phyloP scores from a whole-genome alignment of 2,888 invertebrate genomes.

The Plagodis pulveraria region DNA sequence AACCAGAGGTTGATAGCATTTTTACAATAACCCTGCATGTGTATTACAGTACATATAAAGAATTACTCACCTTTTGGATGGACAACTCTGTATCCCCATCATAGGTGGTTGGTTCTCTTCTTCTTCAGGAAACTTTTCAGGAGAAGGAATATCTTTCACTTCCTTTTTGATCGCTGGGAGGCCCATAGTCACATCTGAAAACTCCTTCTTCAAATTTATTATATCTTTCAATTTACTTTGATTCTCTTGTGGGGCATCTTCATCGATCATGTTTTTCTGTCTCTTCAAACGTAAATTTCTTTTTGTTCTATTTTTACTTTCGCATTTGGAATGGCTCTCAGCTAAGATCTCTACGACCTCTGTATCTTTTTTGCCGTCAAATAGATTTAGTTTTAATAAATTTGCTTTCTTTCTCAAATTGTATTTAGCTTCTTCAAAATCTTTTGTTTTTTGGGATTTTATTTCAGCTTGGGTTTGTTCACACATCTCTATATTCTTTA shows the following conservation, averaged over 20 bases:
- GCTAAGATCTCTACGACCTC: constrained; percentile 42
- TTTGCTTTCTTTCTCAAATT: constrained; percentile 58
- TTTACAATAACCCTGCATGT: too few relatives aligned
- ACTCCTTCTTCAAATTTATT: constrained; percentile 68
- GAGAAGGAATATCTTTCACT: constrained; percentile 66
- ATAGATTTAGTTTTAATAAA: constrained; percentile 2
- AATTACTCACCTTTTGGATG: constrained; percentile 64
- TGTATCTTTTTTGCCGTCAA: constrained; percentile 26
- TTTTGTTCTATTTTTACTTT: constrained; percentile 46
- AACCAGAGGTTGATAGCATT: too few relatives aligned
- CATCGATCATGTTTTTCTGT: constrained; percentile 48
- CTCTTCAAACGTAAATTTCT: constrained; percentile 60
- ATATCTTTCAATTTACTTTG: constrained; percentile 69
- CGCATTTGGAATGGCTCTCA: constrained; percentile 52
- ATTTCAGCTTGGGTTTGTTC: background rate
- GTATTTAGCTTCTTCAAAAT: constrained; percentile 51
- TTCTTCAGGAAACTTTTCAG: constrained; percentile 52
- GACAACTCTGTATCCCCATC: constrained; percentile 67
- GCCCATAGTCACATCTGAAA: constrained; percentile 69
- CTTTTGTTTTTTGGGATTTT: constrained; percentile 18
- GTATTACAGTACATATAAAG: too few relatives aligned
- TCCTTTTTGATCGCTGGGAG: constrained; percentile 56
- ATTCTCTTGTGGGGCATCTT: constrained; percentile 42
- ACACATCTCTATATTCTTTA: too few relatives aligned
- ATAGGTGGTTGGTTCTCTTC: constrained; percentile 67